phyloP scores from a whole-genome alignment of 2,888 invertebrate genomes.

The Andrena trimmerana region DNA sequence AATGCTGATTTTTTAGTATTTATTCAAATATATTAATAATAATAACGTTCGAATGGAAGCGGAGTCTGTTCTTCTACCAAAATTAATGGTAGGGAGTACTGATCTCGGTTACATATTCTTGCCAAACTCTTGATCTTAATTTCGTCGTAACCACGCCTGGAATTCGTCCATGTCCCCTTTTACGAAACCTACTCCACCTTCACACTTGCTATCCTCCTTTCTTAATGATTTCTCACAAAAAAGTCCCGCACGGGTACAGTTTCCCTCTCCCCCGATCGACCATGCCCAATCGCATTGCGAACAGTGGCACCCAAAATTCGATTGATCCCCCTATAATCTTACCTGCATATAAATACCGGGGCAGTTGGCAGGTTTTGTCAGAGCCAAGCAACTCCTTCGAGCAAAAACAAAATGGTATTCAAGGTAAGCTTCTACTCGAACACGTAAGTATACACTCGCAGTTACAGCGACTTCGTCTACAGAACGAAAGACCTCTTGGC shows the following conservation, averaged over 20 bases:
- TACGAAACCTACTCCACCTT: slow-evolving; percentile 49
- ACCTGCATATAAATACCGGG: slow-evolving; percentile 75
- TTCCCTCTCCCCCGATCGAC: slow-evolving; percentile 60
- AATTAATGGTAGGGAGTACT: not conserved
- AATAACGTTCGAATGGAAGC: no score
- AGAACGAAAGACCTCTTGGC: not conserved
- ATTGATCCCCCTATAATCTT: slow-evolving; percentile 60
- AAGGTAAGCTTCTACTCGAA: slow-evolving; percentile 72
- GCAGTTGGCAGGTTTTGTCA: slow-evolving; percentile 64
- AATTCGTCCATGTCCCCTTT: slow-evolving; percentile 56
- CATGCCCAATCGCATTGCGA: slow-evolving; percentile 66
- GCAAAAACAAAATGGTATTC: slow-evolving; percentile 76
- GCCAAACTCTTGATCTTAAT: slow-evolving; percentile 57
- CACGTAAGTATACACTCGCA: not conserved
- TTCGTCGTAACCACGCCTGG: slow-evolving; percentile 64
- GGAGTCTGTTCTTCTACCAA: not conserved
- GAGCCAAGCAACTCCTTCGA: slow-evolving; percentile 69
- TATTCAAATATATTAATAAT: no score
- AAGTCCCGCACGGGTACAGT: slow-evolving; percentile 52
- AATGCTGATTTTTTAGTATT: no score
- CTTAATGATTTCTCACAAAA: slow-evolving; percentile 65
- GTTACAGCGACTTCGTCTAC: not conserved
- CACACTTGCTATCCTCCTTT: slow-evolving; percentile 64
- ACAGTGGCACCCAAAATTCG: slow-evolving; percentile 67
- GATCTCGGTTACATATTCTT: not conserved